phyloP scores from a whole-genome alignment of 2,797 vertebrate genomes.

The Mormyrops attenuatus region DNA sequence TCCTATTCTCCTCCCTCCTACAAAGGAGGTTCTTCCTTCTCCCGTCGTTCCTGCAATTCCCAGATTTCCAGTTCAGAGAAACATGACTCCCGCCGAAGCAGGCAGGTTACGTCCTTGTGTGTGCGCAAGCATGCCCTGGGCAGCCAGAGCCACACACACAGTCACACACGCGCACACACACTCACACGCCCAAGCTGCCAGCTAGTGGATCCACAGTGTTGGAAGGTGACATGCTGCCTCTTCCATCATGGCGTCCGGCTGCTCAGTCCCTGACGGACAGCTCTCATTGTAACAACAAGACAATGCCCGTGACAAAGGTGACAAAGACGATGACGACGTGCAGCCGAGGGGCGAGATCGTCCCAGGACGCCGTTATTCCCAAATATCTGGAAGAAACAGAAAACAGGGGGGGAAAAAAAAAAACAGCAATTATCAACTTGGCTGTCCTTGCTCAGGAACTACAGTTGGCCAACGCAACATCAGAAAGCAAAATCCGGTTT shows the following conservation, averaged over 20 bases:
- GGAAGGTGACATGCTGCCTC: slow-evolving; percentile 55
- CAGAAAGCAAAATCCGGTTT: background rate
- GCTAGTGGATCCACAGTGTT: slow-evolving; percentile 62
- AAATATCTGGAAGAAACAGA: slow-evolving; percentile 47
- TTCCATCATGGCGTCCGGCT: slow-evolving; percentile 61
- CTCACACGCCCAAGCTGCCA: slow-evolving; percentile 44
- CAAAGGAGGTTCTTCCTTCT: background rate
- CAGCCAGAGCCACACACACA: slow-evolving; percentile 3
- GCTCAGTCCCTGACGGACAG: slow-evolving; percentile 62
- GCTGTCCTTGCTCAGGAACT: background rate
- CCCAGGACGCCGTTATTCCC: slow-evolving; percentile 25
- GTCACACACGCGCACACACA: background rate
- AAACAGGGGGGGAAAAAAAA: background rate
- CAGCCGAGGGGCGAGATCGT: background rate
- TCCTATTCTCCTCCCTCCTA: background rate
- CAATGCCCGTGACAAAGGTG: background rate
- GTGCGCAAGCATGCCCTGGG: background rate
- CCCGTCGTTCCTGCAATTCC: slow-evolving; percentile 33
- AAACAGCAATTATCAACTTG: background rate
- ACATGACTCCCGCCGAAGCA: slow-evolving; percentile 50
- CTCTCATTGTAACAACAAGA: slow-evolving; percentile 50
- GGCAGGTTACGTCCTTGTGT: slow-evolving; percentile 49
- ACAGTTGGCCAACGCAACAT: background rate
- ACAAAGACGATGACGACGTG: background rate
- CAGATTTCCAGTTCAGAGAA: slow-evolving; percentile 48